Percentiles rank a stretch among this genome's conserved stretches.
phyloP scores from a whole-genome alignment of 2,113 vertebrate species.

The Aspiorhynchus laticeps region DNA sequence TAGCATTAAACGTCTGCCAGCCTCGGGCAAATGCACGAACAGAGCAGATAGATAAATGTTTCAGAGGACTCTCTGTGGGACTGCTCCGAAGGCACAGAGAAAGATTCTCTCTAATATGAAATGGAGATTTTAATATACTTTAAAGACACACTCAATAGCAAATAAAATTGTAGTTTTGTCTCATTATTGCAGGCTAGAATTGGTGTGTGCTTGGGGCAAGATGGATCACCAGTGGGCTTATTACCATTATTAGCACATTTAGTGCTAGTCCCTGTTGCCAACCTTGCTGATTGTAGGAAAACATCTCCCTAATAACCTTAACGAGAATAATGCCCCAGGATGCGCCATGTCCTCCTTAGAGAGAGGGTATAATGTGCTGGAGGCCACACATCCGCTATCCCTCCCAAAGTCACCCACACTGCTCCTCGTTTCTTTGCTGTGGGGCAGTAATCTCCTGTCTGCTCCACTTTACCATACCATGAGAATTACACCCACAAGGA shows the following conservation, averaged over 20 bases:
- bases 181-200: constrained; percentile 81
- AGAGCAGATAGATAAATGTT: constrained; percentile 60
- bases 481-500: constrained; percentile 57
- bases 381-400: constrained; percentile 65
- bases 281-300: constrained; percentile 83
- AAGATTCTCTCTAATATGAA: constrained; percentile 53
- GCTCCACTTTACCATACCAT: constrained; percentile 35
- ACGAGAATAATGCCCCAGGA: constrained; percentile 79
- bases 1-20: constrained; percentile 68
- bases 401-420: constrained; percentile 76
- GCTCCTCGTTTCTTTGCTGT: constrained; percentile 55
- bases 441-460: constrained; percentile 52
- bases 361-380: constrained; percentile 65
- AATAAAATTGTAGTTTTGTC: constrained; percentile 73
- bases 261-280: constrained; percentile 87
- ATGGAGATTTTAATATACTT: constrained; percentile 62
- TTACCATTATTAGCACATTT: constrained; percentile 90
- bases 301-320: constrained; percentile 88
- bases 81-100: constrained; percentile 46
- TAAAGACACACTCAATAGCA: constrained; percentile 56
- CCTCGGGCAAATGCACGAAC: constrained; percentile 66
- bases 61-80: constrained; percentile 56
- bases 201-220: constrained; percentile 87
- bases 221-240: constrained; percentile 91
- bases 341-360: constrained; percentile 60